Evolutionary conservation across 2,113 vertebrate genomes (phyloP).

Genomic region (Clarias macrocephalus): DNA sequence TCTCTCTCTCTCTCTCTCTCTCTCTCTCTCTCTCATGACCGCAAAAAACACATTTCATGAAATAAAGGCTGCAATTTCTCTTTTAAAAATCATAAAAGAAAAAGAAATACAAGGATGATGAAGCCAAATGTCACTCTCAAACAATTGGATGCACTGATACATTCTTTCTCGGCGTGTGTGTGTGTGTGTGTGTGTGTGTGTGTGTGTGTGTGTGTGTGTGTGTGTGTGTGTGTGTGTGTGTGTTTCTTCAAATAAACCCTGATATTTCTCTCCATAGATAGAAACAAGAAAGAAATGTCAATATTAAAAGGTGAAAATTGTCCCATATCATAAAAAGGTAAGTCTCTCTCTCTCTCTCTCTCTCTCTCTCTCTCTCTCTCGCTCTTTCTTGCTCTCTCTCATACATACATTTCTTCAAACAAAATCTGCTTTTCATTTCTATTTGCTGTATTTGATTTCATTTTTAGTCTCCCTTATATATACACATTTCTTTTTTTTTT

Average conservation of each 20-base stretch:
- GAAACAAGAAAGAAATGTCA: neutral
- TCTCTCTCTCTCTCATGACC: neutral
- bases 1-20: neutral
- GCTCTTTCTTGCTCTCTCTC: neutral
- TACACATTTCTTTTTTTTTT: neutral
- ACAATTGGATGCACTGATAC: neutral
- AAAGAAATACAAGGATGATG: neutral
- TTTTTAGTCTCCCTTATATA: no score
- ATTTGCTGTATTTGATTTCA: no score
- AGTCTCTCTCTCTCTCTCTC: neutral
- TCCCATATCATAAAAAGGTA: neutral
- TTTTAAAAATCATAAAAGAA: neutral
- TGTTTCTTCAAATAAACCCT: neutral
- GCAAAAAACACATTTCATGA: neutral
- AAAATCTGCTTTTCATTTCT: no score
- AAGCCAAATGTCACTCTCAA: neutral
- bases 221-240: neutral
- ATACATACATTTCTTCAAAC: no score
- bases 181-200: neutral
- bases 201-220: neutral
- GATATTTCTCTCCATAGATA: neutral
- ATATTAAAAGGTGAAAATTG: neutral
- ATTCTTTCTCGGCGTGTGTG: neutral
- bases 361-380: neutral
- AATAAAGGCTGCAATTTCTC: neutral